phyloP scores from a whole-genome alignment of 2,797 vertebrate species.

The Sebastes reedi region DNA sequence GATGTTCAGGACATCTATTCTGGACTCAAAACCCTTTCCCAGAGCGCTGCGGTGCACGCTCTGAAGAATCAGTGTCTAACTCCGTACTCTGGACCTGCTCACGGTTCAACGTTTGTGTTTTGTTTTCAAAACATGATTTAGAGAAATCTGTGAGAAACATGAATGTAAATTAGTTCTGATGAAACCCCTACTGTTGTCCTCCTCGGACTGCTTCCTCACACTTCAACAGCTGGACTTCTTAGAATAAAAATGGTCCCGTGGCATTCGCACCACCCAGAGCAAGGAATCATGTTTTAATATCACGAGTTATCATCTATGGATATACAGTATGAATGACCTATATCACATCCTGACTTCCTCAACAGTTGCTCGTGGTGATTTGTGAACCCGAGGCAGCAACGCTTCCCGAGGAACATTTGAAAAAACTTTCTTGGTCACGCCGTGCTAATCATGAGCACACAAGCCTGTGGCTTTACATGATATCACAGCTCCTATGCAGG shows the following conservation, averaged over 20 bases:
- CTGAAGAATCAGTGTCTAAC: conserved; percentile 19
- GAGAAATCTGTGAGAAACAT: conserved; percentile 13
- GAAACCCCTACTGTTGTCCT: not conserved
- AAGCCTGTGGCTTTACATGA: not conserved
- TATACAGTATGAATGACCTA: not conserved
- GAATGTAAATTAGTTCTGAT: not conserved
- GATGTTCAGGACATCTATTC: conserved; percentile 79
- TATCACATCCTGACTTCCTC: not conserved
- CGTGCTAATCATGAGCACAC: conserved; percentile 29
- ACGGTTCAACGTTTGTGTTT: not conserved
- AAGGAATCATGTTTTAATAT: not conserved
- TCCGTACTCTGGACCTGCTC: not conserved
- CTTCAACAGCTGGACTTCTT: not conserved
- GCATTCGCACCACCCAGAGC: not conserved
- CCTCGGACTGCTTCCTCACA: not conserved
- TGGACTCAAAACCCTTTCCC: conserved; percentile 53
- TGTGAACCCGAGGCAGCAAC: not conserved
- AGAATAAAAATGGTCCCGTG: not conserved
- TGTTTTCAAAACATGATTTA: conserved; percentile 8
- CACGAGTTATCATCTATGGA: conserved; percentile 1
- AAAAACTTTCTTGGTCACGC: conserved; percentile 23
- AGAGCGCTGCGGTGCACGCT: conserved; percentile 28
- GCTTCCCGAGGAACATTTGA: not conserved
- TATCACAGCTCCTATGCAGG: conserved; percentile 21
- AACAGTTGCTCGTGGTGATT: not conserved